A percentile compares a stretch with the other conserved stretches of the same genome.
phyloP scores from a whole-genome alignment of 1,140 invertebrate species.

The Apis florea region DNA sequence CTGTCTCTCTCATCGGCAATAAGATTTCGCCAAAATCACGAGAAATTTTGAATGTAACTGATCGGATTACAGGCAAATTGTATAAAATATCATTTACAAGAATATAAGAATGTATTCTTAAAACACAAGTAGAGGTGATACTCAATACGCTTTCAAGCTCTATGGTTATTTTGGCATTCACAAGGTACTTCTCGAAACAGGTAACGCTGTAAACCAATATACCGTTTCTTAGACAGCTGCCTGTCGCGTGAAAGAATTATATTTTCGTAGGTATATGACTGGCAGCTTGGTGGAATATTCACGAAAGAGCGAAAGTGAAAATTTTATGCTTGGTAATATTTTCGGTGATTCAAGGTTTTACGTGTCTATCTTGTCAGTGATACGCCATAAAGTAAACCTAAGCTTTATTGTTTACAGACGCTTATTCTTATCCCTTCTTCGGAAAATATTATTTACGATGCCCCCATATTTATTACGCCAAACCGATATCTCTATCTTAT shows the following conservation, averaged over 20 bases:
- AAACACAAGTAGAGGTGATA: not conserved
- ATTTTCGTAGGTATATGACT: not conserved
- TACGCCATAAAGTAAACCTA: not conserved
- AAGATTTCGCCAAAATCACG: not conserved
- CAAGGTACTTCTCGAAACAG: conserved; percentile 70
- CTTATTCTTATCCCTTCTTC: not conserved
- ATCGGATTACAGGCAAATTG: fast-evolving
- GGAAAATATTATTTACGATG: not conserved
- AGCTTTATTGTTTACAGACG: not conserved
- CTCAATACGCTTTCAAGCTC: not conserved
- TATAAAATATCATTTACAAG: not conserved
- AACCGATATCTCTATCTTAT: too few species aligned
- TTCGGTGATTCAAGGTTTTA: not conserved
- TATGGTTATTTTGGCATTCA: conserved; percentile 15
- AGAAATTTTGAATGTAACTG: not conserved
- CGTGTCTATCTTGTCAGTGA: not conserved
- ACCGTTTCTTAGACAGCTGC: conserved; percentile 51
- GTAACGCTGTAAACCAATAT: conserved; percentile 71
- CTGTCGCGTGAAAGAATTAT: conserved; percentile 4
- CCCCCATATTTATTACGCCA: too few species aligned
- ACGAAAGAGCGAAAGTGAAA: not conserved
- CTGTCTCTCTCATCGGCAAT: not conserved
- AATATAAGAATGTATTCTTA: not conserved
- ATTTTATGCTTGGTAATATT: conserved; percentile 2
- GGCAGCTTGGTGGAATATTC: not conserved